phyloP scores from a whole-genome alignment of 2,797 vertebrate species.

The Onychomys leucogaster region DNA sequence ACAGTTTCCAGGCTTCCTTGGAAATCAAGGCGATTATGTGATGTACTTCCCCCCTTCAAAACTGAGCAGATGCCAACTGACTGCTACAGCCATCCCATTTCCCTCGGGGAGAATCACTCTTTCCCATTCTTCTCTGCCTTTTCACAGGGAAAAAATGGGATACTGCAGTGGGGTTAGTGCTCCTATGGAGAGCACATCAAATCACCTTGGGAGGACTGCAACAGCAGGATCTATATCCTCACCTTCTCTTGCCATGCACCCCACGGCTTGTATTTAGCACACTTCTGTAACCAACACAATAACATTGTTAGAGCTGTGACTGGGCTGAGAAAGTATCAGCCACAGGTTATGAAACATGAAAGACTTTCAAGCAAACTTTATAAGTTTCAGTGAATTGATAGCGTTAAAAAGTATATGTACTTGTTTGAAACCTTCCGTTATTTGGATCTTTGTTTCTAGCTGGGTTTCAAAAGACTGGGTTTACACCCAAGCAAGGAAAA shows the following conservation, averaged over 20 bases:
- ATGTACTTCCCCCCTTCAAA: background rate
- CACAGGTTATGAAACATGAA: background rate
- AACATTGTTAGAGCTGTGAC: background rate
- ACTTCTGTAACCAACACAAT: background rate
- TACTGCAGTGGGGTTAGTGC: no score
- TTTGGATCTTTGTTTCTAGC: background rate
- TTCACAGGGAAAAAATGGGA: background rate
- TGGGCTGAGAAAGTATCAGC: background rate
- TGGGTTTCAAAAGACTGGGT: constrained; percentile 32
- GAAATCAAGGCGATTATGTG: background rate
- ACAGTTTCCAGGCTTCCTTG: background rate
- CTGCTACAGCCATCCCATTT: background rate
- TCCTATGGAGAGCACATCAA: background rate
- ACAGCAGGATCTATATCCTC: background rate
- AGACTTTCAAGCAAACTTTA: background rate
- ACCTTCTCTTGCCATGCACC: background rate
- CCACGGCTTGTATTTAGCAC: background rate
- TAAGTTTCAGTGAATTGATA: background rate
- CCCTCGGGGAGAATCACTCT: background rate
- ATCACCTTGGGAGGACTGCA: background rate
- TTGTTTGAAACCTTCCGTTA: constrained; percentile 10
- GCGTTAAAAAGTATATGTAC: background rate
- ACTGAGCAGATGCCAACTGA: background rate
- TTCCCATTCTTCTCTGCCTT: background rate
- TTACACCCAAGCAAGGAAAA: constrained; percentile 43